Base-by-base conservation (phyloP, 2,797 vertebrate species). In the Chelon labrosus region DNA sequence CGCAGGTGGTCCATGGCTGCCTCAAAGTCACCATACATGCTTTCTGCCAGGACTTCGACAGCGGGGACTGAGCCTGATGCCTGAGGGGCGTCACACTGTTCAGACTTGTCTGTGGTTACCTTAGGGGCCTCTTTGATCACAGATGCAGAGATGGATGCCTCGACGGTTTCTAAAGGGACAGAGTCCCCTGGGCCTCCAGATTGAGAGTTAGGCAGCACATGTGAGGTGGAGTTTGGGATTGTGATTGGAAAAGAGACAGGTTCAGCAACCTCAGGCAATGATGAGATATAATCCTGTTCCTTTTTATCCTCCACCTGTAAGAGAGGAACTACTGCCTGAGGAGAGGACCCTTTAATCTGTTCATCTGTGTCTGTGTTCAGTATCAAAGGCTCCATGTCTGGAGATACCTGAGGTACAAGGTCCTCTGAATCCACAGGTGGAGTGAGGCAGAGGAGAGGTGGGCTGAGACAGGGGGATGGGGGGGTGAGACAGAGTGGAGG, bases 1-100 rank as follows among this genome's bases (percentile, higher is more conserved):
- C 93, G 95, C 62, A 99, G 89, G 91, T 99, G 98, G 76, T 95
- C 95, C 96, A 99, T 96, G 25, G 98, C 97, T 63, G 96, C 94
- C 19, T 94, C 92, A 77, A 99, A 99, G 87, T 99, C 94, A 44
- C 98, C 97, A 0, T 98, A 99, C 97, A 99, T 97, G 84, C 97
- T 98, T 91, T 99, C 98, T 0, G 96, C 98, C 50, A 97, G 86
- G 68, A 99, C 95, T 3, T 94, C 85, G 0, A 96, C 91, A 14
- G 75, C 85, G 25, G 93, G 93, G 77, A 92, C 87, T 0, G 77
- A 89, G 79, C 55, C 81, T 3, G 77, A 77, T 41, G 76, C 70
- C 55, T 35, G 65, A 39, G 73, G 60, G 64, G 72, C 3, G 10
- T 4, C 70, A 55, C 61, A 80, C 78, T 78, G 73, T 65, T 83